phyloP scores from a whole-genome alignment of 1,140 invertebrate genomes.

The Sinonovacula constricta region DNA sequence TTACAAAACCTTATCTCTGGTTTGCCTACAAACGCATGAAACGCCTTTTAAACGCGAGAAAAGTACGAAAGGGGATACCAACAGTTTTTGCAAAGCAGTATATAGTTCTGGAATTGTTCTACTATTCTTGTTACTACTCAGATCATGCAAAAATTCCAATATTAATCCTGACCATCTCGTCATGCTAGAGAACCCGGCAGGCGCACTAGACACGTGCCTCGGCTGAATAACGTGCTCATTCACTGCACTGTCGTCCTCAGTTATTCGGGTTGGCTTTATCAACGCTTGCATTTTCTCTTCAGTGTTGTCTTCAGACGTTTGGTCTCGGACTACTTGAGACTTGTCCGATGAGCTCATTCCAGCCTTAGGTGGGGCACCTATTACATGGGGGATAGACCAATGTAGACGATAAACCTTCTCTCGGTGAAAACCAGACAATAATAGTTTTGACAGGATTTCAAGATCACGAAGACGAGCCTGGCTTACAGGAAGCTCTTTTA shows the following conservation, averaged over 20 bases:
- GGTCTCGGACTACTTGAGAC: background rate
- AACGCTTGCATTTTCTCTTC: background rate
- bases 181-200: background rate
- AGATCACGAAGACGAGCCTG: too few relatives aligned
- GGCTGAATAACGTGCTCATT: background rate
- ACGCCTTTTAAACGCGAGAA: background rate
- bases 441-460: too few relatives aligned
- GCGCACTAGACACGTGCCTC: background rate
- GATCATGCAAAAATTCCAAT: background rate
- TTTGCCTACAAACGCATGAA: background rate
- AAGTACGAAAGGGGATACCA: slow-evolving; percentile 10
- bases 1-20: too few relatives aligned
- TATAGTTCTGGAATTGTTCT: background rate
- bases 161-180: background rate
- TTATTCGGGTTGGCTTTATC: background rate
- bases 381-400: too few relatives aligned
- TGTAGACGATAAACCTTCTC: too few relatives aligned
- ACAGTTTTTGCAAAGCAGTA: background rate
- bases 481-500: too few relatives aligned
- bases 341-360: background rate
- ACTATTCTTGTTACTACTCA: background rate
- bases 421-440: too few relatives aligned
- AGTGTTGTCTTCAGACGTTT: background rate
- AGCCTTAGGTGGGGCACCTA: too few relatives aligned
- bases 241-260: background rate